These are phyloP conservation scores for Choloepus hoffmanni DNA, from an alignment of 2,113 vertebrate species.

Conservation along the genomic window DNA sequence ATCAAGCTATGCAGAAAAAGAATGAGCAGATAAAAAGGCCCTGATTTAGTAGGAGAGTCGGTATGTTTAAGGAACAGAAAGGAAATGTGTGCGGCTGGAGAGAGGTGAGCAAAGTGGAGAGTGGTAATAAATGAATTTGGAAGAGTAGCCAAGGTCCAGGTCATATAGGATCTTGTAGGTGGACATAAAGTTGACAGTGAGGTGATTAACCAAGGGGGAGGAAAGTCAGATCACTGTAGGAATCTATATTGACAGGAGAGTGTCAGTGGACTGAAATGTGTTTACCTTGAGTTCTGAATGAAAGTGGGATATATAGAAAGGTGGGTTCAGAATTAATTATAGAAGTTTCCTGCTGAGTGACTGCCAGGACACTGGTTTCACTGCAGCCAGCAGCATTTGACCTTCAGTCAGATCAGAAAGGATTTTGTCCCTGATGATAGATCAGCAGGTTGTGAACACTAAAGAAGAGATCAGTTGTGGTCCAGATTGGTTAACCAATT, in stretches of 20 bases:
- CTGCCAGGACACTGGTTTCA: neutral
- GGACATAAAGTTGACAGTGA: neutral
- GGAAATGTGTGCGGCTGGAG: neutral
- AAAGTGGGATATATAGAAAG: neutral
- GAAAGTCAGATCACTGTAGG: neutral
- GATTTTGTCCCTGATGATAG: neutral
- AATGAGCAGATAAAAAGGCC: neutral
- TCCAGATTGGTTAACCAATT: neutral
- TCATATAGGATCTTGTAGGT: neutral
- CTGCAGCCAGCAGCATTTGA: neutral
- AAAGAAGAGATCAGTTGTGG: neutral
- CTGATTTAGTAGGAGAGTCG: neutral
- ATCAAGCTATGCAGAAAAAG: neutral
- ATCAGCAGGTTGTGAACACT: neutral
- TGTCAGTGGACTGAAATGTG: neutral
- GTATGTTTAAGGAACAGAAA: neutral
- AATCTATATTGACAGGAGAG: neutral
- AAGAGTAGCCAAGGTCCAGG: neutral
- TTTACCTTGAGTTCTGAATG: neutral
- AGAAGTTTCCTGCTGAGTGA: neutral
- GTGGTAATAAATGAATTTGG: neutral
- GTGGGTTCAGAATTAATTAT: neutral
- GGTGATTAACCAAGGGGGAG: neutral
- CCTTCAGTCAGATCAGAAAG: neutral
- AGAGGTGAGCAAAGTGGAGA: neutral